These are phyloP conservation scores for Cyprinodon diabolis DNA, from an alignment of 2,797 vertebrate species.

Conservation along the genomic window DNA sequence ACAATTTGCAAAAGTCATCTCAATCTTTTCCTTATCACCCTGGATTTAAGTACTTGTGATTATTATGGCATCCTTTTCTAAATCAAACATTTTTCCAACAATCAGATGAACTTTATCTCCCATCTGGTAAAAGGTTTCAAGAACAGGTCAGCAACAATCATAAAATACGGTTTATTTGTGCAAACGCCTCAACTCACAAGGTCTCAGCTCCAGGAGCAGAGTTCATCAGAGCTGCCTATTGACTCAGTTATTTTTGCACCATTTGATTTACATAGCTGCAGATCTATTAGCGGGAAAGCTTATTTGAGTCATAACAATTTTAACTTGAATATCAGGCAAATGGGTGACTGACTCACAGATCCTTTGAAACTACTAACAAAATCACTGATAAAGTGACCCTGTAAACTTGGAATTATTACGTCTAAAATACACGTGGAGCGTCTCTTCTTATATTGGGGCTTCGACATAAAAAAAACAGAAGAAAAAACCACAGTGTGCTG, in stretches of 20 bases:
- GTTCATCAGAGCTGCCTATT: constrained; percentile 5
- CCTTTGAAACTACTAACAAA: constrained; percentile 8
- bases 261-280: constrained; percentile 3
- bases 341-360: constrained; percentile 2
- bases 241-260: constrained; percentile 11
- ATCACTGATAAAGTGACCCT: constrained; percentile 25
- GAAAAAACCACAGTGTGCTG: no score
- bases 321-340: neutral
- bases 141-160: neutral
- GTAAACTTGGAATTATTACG: no score
- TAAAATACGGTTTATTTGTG: neutral
- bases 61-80: no score
- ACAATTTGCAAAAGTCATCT: no score
- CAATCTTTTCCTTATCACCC: neutral
- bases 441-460: no score
- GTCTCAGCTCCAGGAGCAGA: neutral
- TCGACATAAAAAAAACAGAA: no score
- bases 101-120: neutral
- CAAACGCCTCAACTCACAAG: neutral
- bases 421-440: no score
- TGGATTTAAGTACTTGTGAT: neutral
- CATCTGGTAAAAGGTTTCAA: neutral
- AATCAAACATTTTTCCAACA: neutral
- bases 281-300: constrained; percentile 3
- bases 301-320: constrained; percentile 23